Percentiles rank a stretch among this genome's conserved stretches.
phyloP scores from a whole-genome alignment of 2,888 invertebrate genomes.

The Alloplasta piceator region DNA sequence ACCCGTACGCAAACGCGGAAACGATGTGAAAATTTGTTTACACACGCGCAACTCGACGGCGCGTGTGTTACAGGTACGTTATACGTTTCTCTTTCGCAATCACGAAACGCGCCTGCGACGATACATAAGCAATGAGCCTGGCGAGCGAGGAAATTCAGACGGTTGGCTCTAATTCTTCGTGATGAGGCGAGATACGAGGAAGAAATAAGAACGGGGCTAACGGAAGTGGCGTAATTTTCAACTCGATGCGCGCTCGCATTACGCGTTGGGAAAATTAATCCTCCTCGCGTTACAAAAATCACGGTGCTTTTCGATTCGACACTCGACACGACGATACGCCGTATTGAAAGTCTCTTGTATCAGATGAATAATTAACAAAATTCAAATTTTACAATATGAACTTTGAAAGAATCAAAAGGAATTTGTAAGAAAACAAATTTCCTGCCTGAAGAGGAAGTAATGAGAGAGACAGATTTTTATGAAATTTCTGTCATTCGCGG shows the following conservation, averaged over 20 bases:
- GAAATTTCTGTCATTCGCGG: too few relatives aligned
- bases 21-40: slow-evolving; percentile 47
- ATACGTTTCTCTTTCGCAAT: slow-evolving; percentile 44
- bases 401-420: neutral
- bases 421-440: neutral
- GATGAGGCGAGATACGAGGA: slow-evolving; percentile 1
- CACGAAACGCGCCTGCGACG: slow-evolving; percentile 39
- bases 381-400: neutral
- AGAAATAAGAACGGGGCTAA: slow-evolving; percentile 50
- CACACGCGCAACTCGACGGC: neutral
- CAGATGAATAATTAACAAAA: too few relatives aligned
- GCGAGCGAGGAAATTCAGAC: slow-evolving; percentile 23
- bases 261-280: slow-evolving; percentile 48
- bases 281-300: neutral
- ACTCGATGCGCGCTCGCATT: slow-evolving; percentile 28
- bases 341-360: too few relatives aligned
- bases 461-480: too few relatives aligned
- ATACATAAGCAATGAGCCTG: slow-evolving; percentile 63
- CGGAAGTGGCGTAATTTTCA: slow-evolving; percentile 50
- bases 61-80: slow-evolving; percentile 2
- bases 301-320: too few relatives aligned
- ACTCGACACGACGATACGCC: too few relatives aligned
- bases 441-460: too few relatives aligned
- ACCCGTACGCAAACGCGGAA: slow-evolving; percentile 51
- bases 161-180: slow-evolving; percentile 37